These are phyloP conservation scores for Lethenteron camtschaticum DNA, from an alignment of 2,113 vertebrate genomes.

Conservation along the genomic window DNA sequence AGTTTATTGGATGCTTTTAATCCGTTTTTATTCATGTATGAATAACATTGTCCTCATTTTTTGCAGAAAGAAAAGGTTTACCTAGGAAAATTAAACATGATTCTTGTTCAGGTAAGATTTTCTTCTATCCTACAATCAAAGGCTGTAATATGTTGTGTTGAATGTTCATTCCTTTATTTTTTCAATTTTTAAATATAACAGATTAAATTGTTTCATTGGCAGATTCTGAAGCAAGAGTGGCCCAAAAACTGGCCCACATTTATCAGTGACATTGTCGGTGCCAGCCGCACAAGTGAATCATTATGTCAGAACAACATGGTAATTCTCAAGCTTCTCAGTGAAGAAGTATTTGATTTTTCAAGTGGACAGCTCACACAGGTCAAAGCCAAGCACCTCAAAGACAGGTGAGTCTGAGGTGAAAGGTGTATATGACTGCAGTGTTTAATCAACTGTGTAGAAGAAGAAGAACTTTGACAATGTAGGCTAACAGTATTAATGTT, in stretches of 20 bases:
- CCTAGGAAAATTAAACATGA: slow-evolving; percentile 91
- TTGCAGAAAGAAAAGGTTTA: slow-evolving; percentile 80
- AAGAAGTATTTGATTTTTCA: slow-evolving; percentile 98
- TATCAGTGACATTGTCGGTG: slow-evolving; percentile 93
- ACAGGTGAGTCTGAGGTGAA: slow-evolving; percentile 42
- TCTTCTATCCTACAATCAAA: neutral
- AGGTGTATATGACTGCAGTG: too few relatives aligned
- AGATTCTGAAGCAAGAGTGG: slow-evolving; percentile 99
- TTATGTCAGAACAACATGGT: slow-evolving; percentile 99
- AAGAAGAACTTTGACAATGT: too few relatives aligned
- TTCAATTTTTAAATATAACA: neutral
- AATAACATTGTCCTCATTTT: slow-evolving; percentile 7
- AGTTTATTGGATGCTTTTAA: too few relatives aligned
- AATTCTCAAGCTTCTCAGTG: slow-evolving; percentile 82
- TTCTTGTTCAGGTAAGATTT: slow-evolving; percentile 70
- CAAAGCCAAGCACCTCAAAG: slow-evolving; percentile 94
- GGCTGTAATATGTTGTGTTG: neutral
- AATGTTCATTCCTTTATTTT: slow-evolving; percentile 1
- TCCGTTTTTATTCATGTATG: slow-evolving; percentile 8
- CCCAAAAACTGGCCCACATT: slow-evolving; percentile 98
- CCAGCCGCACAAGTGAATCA: slow-evolving; percentile 87
- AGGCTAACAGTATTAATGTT: too few relatives aligned
- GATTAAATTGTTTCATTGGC: neutral
- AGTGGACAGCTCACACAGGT: slow-evolving; percentile 97
- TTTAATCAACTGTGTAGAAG: too few relatives aligned